Base-by-base conservation (phyloP, 2,113 vertebrate species). In the Chionomys nivalis region DNA sequence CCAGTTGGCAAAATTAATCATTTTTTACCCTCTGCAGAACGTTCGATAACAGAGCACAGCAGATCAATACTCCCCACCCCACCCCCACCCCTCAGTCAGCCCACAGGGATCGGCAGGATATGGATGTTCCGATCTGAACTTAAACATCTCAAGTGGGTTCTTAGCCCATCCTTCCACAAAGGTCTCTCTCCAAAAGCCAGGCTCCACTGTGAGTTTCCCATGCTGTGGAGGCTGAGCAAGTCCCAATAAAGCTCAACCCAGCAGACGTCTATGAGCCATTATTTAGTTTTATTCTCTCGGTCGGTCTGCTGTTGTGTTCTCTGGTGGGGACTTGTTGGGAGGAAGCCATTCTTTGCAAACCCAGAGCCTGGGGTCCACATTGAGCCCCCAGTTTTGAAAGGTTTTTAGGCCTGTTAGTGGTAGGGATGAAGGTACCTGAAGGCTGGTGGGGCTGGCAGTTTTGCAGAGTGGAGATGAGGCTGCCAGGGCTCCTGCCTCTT, bases 1-100 rank as follows among this genome's bases (percentile, higher is more conserved):
- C 75, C 92, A 79, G 83, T 36, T 76, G 75, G 92, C 70, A 75
- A 96, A 94, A 93, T 70, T 70, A 68, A 85, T 75, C 89, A 94
- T 86, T 96, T 94, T 95, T 95, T 83, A 81, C 68, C 58, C 42
- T 72, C 42, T 0, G 1, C 23, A 16, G 58, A 72, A 52, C 4
- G 75, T 85, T 77, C 61, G 0, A 94, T 93, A 90, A 81, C 65
- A 72, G 86, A 94, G 19, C 16, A 42, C n/a, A 23, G 83, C 83
- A 85, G 95, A 91, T 91, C 4, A 0, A 97, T 90, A 83, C 61
- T n/a, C 19, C 4, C 33, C 36, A 36, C 11, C 33, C 17, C 68
- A 31, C n/a, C 19, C n/a, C 66, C 68, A 28, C 44, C 24, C 36
- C 72, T 21, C 58, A 12, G 44, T 42, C 55, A 91, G 12, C 82